Base-by-base conservation (phyloP, 2,888 invertebrate species). In the Metopia argyrocephala region DNA sequence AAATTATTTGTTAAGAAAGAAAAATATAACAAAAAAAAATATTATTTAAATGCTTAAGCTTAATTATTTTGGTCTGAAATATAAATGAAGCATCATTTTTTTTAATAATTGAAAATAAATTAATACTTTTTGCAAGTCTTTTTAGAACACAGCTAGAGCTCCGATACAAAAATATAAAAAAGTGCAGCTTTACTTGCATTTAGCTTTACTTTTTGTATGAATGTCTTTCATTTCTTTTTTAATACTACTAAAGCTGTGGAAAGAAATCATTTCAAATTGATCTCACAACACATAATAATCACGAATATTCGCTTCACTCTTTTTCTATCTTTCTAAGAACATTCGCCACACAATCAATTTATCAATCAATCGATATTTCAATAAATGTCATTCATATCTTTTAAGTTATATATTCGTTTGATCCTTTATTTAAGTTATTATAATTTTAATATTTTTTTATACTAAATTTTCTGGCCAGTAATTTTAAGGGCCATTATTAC, bases 61-160 rank as follows among this genome's bases (percentile, higher is more conserved):
- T 80, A 70, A 59, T 57, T 73, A 76, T 65, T 70, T 59, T 48
- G 61, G 61, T 66, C 66, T 73, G 54, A 54, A 56, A 66, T 78
- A 59, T 61, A 61, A 65, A 65, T 6, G 59, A 62, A 71, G 71
- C 71, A 78, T 78, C 69, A 38, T 1, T 38, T 64, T 66, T 74
- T 81, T 81, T 70, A 50, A 75, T 75, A 70, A 78, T 70, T 75
- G 65, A 78, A 23, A 76, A 62, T 25, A 45, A 69, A 70, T 70
- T 82, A 79, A 78, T 79, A 82, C 69, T n/a, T 85, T 83, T 83
- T 83, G 84, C 86, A 85, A 85, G 82, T 84, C 57, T 69, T 69
- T n/a, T 80, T 66, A 73, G 46, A 75, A 78, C 81, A 81, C 81
- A 50, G 78, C 81, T 75, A 75, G 56, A 70, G 74, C 78, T 78